Base-by-base conservation (phyloP, 2,888 invertebrate genomes). In the Tinea pellionella region DNA sequence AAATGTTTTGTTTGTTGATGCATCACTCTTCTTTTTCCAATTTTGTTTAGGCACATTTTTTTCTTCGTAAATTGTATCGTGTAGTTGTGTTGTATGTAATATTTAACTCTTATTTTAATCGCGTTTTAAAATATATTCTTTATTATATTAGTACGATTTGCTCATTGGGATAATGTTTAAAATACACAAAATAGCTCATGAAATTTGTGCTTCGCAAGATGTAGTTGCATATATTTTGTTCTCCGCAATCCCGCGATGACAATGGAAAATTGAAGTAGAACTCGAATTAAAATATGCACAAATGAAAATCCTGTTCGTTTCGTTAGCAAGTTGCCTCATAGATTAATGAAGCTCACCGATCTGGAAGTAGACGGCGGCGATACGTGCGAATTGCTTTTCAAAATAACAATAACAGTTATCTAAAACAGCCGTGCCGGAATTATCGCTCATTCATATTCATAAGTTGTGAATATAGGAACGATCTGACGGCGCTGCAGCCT, bases 371-470 rank as follows among this genome's bases (percentile, higher is more conserved):
- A 15, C 55, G 24, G n/a, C n/a, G 56, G 29, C 19, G 55, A 55
- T 29, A 15, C 15, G 37, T 32, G 59, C 51, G 47, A 47, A 59
- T 59, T 64, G 63, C 63, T 65, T 69, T 70, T 67, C 71, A 67
- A 72, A 75, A 70, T 68, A 73, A 79, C 75, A 78, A 77, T 77
- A 78, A 76, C 74, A 74, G 72, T 76, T 79, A 79, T 78, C 78
- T 75, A 68, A 69, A 69, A 70, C 70, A 66, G 64, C 60, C 13
- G 57, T 64, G 64, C 62, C 65, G 64, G 72, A 74, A 72, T 77
- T 78, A 79, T 76, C 67, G 64, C 69, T 74, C 72, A 80, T 82
- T 71, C 77, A 80, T 84, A 84, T 83, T 82, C 80, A 82, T 78
- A 72, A 74, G 72, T 55, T 42, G 30, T 13, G 57, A 61, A 55